Conservation (phyloP, 2,888 invertebrate species). For the Schrankia costaestrigalis region DNA sequence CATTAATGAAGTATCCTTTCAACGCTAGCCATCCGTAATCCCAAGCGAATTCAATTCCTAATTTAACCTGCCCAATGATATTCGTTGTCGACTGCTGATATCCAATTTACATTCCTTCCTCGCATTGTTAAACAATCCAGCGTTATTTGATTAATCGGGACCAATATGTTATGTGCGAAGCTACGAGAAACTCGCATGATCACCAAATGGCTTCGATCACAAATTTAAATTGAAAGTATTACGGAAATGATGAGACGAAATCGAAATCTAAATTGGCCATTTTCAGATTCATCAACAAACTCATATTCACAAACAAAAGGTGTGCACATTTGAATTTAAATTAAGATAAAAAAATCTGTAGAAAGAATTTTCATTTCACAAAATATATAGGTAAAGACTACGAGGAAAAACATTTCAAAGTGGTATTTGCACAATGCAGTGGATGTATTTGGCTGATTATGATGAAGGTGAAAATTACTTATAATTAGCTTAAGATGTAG, state of each 20-base stretch:
- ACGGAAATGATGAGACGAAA: conserved; percentile 48
- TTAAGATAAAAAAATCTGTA: neutral
- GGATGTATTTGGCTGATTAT: too few relatives aligned
- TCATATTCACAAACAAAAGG: conserved; percentile 4
- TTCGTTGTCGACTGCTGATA: neutral
- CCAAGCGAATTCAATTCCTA: too few relatives aligned
- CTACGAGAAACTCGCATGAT: conserved; percentile 25
- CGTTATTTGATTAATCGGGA: conserved; percentile 26
- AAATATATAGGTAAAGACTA: too few relatives aligned
- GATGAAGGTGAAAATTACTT: too few relatives aligned
- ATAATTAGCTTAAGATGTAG: too few relatives aligned
- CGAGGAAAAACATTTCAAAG: too few relatives aligned
- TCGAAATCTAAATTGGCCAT: conserved; percentile 54
- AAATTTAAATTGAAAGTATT: conserved; percentile 55
- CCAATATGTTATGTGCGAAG: conserved; percentile 13
- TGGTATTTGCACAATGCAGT: too few relatives aligned
- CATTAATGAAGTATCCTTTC: too few relatives aligned
- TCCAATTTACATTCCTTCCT: conserved; percentile 8
- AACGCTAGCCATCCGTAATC: too few relatives aligned
- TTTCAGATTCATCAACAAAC: conserved; percentile 28
- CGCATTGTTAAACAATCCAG: conserved; percentile 11
- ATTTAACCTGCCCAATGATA: neutral
- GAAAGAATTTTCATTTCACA: too few relatives aligned
- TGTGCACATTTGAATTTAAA: conserved; percentile 2
- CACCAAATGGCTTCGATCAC: conserved; percentile 49